phyloP scores from a whole-genome alignment of 2,113 vertebrate genomes.

The Mustela lutreola region DNA sequence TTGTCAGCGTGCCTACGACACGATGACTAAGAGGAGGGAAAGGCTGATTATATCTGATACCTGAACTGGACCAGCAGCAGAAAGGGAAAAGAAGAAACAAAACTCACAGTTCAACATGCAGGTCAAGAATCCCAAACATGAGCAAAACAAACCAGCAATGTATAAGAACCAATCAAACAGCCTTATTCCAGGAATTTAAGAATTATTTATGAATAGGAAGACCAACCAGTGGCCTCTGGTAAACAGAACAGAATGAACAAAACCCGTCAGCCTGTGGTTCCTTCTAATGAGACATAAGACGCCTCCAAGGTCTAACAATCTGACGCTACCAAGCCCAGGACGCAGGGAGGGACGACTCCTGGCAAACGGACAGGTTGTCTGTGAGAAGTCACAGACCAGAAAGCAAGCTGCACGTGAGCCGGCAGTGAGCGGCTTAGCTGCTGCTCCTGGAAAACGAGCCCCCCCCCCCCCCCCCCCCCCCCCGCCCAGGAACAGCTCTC shows the following conservation, averaged over 20 bases:
- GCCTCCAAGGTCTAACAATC: background rate
- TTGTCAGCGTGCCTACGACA: background rate
- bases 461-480: too few species aligned
- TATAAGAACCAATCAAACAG: background rate
- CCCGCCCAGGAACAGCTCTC: background rate
- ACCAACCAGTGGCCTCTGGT: background rate
- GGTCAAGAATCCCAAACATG: background rate
- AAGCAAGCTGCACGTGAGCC: too few species aligned
- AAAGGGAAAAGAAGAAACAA: background rate
- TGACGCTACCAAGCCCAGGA: background rate
- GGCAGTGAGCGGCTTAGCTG: background rate
- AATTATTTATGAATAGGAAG: background rate
- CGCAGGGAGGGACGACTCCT: background rate
- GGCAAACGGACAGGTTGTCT: background rate
- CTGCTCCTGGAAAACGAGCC: too few species aligned
- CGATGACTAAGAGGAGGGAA: background rate
- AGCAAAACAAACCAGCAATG: background rate
- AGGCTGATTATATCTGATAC: background rate
- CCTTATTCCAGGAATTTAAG: background rate
- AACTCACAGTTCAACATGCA: background rate
- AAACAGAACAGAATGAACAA: background rate
- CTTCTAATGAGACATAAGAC: background rate
- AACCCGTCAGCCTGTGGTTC: background rate
- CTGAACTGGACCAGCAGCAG: background rate
- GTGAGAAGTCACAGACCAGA: background rate